Evolutionary conservation across 2,113 vertebrate genomes (phyloP).

Genomic region (Neopipo cinnamomea): DNA sequence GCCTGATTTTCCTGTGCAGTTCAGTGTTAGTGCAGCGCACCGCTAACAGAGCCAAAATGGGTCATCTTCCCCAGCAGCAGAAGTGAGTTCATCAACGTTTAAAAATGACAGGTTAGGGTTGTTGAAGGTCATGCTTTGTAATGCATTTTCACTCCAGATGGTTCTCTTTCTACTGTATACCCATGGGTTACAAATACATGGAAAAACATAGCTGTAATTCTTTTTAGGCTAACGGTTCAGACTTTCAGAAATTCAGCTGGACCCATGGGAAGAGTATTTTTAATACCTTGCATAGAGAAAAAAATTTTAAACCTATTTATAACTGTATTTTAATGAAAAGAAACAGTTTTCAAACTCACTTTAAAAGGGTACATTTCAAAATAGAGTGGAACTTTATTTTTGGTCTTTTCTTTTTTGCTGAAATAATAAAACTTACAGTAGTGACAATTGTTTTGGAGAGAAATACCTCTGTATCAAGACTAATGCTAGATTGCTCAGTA

Average conservation of each 20-base stretch:
- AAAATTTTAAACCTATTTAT: constrained; percentile 35
- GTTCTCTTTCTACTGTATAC: neutral
- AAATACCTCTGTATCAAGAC: neutral
- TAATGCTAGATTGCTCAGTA: neutral
- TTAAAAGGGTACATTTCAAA: constrained; percentile 39
- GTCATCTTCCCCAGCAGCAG: neutral
- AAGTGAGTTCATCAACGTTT: fast-evolving
- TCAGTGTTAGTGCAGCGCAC: neutral
- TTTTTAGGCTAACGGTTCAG: neutral
- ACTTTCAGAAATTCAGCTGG: constrained; percentile 28
- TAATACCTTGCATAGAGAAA: constrained; percentile 35
- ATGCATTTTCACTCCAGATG: constrained; percentile 10
- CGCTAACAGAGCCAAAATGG: neutral
- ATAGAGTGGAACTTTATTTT: constrained; percentile 7
- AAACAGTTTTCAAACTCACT: constrained; percentile 24
- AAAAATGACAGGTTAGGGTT: neutral
- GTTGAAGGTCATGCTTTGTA: constrained; percentile 2
- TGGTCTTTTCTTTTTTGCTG: neutral
- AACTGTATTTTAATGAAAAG: constrained; percentile 40
- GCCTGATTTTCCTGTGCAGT: neutral
- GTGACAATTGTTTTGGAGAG: neutral
- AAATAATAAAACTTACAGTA: neutral
- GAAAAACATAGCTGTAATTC: constrained; percentile 26
- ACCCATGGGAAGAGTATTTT: constrained; percentile 41
- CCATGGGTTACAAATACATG: neutral